Base-by-base conservation (phyloP, 35 echinoderm and acorn worm species). In the Ptychodera flava region DNA sequence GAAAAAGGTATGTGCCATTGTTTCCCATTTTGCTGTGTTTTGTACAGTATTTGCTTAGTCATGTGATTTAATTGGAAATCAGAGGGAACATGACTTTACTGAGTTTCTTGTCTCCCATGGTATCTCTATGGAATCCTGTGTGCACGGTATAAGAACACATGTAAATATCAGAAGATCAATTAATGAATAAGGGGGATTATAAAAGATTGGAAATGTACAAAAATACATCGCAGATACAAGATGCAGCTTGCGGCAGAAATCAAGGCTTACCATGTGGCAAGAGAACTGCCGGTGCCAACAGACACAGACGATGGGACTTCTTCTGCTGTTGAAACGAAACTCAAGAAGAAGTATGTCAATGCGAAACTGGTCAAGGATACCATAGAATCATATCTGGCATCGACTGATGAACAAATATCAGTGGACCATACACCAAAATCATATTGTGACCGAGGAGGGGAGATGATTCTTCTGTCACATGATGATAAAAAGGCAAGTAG, bases 1-100 rank as follows among this genome's bases (percentile, higher is more conserved):
- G 89, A 14, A 75, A 35, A 34, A 93, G 78, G 94, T 97, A 90
- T 81, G 88, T n/a, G n/a, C n/a, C n/a, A n/a, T n/a, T n/a, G n/a
- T n/a, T n/a, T n/a, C n/a, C n/a, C n/a, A n/a, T n/a, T n/a, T n/a
- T n/a, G n/a, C n/a, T n/a, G n/a, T n/a, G n/a, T n/a, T n/a, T n/a
- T n/a, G n/a, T n/a, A n/a, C n/a, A n/a, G n/a, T n/a, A n/a, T n/a
- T n/a, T n/a, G n/a, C n/a, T n/a, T n/a, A n/a, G n/a, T n/a, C n/a
- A n/a, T n/a, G n/a, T n/a, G n/a, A n/a, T n/a, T n/a, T n/a, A n/a
- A n/a, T n/a, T n/a, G n/a, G n/a, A n/a, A n/a, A n/a, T n/a, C n/a
- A n/a, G n/a, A n/a, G n/a, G n/a, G n/a, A n/a, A n/a, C n/a, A n/a
- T n/a, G n/a, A n/a, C n/a, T n/a, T n/a, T n/a, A n/a, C n/a, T n/a